Conservation (phyloP, 1,140 invertebrate genomes). For the Drosophila truncata region DNA sequence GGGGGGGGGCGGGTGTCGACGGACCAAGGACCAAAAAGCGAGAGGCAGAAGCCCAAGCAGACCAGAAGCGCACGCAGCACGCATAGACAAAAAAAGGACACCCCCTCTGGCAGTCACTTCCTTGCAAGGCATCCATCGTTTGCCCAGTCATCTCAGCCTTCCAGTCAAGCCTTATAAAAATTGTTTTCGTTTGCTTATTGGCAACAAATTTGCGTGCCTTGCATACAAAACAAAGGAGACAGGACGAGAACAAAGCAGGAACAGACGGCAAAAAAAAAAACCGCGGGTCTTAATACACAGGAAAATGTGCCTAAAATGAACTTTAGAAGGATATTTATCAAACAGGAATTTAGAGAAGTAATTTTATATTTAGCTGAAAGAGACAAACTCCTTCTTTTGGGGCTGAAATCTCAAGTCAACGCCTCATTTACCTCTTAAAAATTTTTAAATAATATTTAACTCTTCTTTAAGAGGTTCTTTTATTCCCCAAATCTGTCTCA, state of each 20-base stretch:
- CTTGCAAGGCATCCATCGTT: background rate
- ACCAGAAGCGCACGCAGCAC: conserved; percentile 63
- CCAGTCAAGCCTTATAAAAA: conserved; percentile 62
- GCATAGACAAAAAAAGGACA: conserved; percentile 56
- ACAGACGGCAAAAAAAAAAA: conserved; percentile 1
- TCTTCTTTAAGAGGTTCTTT: background rate
- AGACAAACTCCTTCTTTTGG: background rate
- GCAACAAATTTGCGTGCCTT: conserved; percentile 77
- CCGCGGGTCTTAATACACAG: background rate
- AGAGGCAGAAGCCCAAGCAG: conserved; percentile 12
- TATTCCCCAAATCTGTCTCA: background rate
- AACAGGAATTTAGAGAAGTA: background rate
- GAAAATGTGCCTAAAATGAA: background rate
- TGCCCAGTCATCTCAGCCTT: conserved; percentile 25
- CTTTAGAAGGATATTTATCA: background rate
- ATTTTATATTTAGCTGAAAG: too few species aligned
- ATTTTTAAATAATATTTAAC: background rate
- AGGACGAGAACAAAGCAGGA: conserved; percentile 4
- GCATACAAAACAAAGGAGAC: conserved; percentile 53
- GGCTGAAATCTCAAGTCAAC: too few species aligned
- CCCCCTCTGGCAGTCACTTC: conserved; percentile 22
- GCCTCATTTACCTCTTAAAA: background rate
- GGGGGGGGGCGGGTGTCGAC: too few species aligned
- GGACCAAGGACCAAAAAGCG: background rate
- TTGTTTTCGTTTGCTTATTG: conserved; percentile 77